Base-by-base conservation (phyloP, 2,888 invertebrate species). In the Dione juno region DNA sequence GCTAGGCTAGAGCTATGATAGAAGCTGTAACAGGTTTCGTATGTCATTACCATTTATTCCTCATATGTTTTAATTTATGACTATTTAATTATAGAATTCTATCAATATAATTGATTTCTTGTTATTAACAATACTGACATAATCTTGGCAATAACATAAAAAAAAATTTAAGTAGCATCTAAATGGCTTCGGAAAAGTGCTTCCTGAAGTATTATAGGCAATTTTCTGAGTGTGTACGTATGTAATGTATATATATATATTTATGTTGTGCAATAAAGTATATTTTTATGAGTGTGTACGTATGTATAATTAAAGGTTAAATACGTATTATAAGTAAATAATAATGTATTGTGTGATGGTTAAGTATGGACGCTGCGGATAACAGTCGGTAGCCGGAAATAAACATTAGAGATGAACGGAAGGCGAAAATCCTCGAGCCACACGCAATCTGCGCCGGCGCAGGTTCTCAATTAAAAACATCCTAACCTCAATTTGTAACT, bases 331-430 rank as follows among this genome's bases (percentile, higher is more conserved):
- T 57, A 53, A 41, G 53, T 69, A 64, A 59, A 61, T 50, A 69
- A 70, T 54, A 65, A 68, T 73, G 52, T 63, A 28, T 58, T 63
- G 45, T 43, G 35, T 41, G 61, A 65, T 48, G 72, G 65, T 69
- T 54, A 72, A 69, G 77, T 73, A 77, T 74, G 67, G 71, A 76
- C 77, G 77, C 66, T 79, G 66, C 69, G 76, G 74, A 74, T 72
- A 71, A 67, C 74, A 71, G 61, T 67, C 71, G 71, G 74, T 76
- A 76, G 74, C 76, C 75, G 78, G 79, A 79, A 78, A 75, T 69
- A 68, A 67, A 73, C 80, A 80, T 82, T 82, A 82, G 82, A 88
- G 88, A 89, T 87, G 84, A 89, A 74, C 88, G 88, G 88, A 90
- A 86, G 82, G 78, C 83, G 81, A 85, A 88, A 88, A 86, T 80